Conservation (phyloP, 1,140 invertebrate genomes). For the Saccostrea cuccullata region DNA sequence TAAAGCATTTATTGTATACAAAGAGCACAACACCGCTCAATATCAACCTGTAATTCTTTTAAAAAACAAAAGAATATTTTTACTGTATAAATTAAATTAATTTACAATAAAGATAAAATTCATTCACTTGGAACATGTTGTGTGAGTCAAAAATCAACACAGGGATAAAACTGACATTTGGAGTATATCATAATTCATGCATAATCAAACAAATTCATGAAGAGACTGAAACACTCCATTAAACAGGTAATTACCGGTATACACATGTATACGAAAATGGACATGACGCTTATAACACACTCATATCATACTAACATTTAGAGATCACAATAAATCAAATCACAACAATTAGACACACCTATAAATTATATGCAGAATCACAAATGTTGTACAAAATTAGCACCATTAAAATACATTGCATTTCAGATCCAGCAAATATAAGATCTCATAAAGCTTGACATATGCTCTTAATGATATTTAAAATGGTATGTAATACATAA, state of each 20-base stretch:
- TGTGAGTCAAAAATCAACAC: constrained; percentile 15
- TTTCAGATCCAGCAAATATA: not conserved
- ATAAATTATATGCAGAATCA: not conserved
- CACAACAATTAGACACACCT: not conserved
- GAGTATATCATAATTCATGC: not conserved
- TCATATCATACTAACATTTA: not conserved
- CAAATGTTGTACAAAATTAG: constrained; percentile 20
- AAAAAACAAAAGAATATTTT: constrained; percentile 16
- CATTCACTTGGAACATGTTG: not conserved
- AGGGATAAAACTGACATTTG: not conserved
- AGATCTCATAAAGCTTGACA: no score
- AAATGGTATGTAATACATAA: not conserved
- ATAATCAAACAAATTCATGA: not conserved
- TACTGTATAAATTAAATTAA: constrained; percentile 6
- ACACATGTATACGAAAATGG: not conserved
- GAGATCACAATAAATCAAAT: not conserved
- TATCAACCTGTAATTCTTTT: not conserved
- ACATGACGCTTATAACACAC: not conserved
- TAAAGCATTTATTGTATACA: not conserved
- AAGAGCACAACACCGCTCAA: not conserved
- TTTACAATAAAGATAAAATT: not conserved
- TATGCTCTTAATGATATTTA: not conserved
- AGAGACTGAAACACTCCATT: not conserved
- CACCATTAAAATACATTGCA: not conserved
- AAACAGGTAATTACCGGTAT: not conserved